Evolutionary conservation across 1,140 invertebrate species (phyloP).

Genomic region (Pseudomyrmex concolor): DNA sequence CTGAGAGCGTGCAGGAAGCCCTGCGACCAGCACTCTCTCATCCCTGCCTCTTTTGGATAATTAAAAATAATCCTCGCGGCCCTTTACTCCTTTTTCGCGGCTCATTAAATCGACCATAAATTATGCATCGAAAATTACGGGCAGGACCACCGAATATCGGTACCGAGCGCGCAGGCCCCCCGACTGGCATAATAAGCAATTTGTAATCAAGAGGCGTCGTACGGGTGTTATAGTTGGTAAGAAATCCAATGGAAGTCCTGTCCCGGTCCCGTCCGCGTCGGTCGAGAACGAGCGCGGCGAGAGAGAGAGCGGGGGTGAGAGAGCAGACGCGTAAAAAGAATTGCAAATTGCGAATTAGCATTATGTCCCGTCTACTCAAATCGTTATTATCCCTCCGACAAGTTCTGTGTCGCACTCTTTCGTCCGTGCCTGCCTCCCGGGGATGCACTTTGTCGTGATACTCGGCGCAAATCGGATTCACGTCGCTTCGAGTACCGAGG

Average conservation of each 20-base stretch:
- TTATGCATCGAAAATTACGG: constrained; percentile 86
- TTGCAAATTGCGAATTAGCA: constrained; percentile 82
- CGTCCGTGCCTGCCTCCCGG: constrained; percentile 60
- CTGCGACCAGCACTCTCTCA: constrained; percentile 51
- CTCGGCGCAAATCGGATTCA: constrained; percentile 73
- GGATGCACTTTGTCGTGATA: constrained; percentile 73
- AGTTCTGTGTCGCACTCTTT: constrained; percentile 56
- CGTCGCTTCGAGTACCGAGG: constrained; percentile 70
- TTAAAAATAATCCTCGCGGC: constrained; percentile 84
- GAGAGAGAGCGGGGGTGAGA: constrained; percentile 40
- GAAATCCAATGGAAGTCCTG: constrained; percentile 79
- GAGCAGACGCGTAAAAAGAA: constrained; percentile 76
- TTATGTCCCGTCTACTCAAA: constrained; percentile 78
- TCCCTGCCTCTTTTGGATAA: constrained; percentile 79
- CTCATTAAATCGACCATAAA: constrained; percentile 85
- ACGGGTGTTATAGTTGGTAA: constrained; percentile 78
- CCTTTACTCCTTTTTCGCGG: constrained; percentile 83
- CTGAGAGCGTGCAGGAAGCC: constrained; percentile 37
- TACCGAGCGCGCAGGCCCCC: constrained; percentile 39
- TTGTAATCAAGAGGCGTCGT: constrained; percentile 57
- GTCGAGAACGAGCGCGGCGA: constrained; percentile 13
- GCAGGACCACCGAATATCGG: constrained; percentile 81
- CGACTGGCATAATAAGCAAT: constrained; percentile 83
- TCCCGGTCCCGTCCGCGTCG: constrained; percentile 44
- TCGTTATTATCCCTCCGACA: constrained; percentile 76